Base-by-base conservation (phyloP, 1,140 invertebrate genomes). In the Zaprionus taronus region DNA sequence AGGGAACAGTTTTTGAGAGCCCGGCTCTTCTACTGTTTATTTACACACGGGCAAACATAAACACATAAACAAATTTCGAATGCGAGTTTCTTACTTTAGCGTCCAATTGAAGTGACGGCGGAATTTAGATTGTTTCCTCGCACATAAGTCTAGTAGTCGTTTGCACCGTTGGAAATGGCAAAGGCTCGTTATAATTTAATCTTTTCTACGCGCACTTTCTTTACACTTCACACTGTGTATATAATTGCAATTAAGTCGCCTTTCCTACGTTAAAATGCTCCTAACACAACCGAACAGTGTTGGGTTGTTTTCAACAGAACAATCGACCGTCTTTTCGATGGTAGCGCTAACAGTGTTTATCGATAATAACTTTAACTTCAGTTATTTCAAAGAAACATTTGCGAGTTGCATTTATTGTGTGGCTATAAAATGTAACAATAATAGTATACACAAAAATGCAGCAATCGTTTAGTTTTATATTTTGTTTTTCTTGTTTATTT, bases 11-110 rank as follows among this genome's bases (percentile, higher is more conserved):
- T 51, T 51, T 51, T 12, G 47, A 38, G 65, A 69, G 65, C 66
- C 56, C 71, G 73, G 61, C 22, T 34, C 12, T 24, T 28, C 17
- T 55, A 57, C 41, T 79, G 68, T 79, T 79, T 79, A 79, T 79
- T 76, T 71, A 79, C 44, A 53, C 47, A 55, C n/a, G 2, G 47
- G 56, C 41, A 64, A 34, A 15, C 55, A 72, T 60, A 65, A 74
- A 79, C 72, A 79, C 66, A 79, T 75, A 79, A 79, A 75, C 76
- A 79, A 47, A 66, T 74, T 68, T 72, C 56, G 53, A 49, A 38
- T 60, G 34, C 26, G 36, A 68, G 47, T 51, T 73, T 74, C 72
- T 79, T 79, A 75, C 72, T 49, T 75, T 79, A 60, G 66, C 41
- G 53, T 75, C 20, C 49, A 73, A 62, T 72, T 65, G 5, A 60